phyloP scores from a whole-genome alignment of 2,797 vertebrate genomes.

The Pipistrellus nathusii region DNA sequence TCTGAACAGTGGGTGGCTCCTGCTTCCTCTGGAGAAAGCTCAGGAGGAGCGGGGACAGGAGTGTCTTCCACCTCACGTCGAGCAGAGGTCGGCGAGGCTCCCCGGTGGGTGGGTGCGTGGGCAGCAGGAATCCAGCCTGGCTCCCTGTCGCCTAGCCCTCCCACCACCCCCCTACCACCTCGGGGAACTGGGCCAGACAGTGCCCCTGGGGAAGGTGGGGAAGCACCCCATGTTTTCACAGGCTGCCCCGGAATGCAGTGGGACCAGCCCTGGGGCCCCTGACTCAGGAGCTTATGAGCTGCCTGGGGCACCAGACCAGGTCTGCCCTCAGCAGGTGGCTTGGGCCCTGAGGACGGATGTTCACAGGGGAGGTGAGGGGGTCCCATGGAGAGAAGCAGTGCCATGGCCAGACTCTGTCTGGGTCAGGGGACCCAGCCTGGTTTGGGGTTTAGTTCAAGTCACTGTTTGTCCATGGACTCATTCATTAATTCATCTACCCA shows the following conservation, averaged over 20 bases:
- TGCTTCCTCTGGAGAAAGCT: background rate
- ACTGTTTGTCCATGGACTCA: background rate
- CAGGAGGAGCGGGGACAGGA: background rate
- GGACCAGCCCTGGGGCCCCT: slow-evolving; percentile 42
- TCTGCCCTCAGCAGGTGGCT: background rate
- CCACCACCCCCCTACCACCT: background rate
- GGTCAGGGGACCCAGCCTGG: background rate
- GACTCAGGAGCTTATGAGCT: slow-evolving; percentile 62
- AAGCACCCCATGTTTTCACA: slow-evolving; percentile 6
- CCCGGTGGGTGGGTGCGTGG: background rate
- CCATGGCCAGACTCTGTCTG: background rate
- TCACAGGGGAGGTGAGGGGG: background rate
- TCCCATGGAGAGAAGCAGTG: rapidly evolving
- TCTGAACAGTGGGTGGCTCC: background rate
- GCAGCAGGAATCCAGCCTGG: background rate
- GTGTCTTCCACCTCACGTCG: rapidly evolving
- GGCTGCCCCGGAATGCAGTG: slow-evolving; percentile 45
- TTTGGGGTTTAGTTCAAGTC: background rate
- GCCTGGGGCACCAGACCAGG: background rate
- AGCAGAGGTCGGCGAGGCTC: background rate
- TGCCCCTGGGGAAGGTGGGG: background rate
- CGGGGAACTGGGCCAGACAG: background rate
- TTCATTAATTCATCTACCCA: background rate
- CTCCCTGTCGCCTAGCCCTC: background rate
- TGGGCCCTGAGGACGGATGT: rapidly evolving